Base-by-base conservation (phyloP, 2,888 invertebrate genomes). In the Timema cristinae region DNA sequence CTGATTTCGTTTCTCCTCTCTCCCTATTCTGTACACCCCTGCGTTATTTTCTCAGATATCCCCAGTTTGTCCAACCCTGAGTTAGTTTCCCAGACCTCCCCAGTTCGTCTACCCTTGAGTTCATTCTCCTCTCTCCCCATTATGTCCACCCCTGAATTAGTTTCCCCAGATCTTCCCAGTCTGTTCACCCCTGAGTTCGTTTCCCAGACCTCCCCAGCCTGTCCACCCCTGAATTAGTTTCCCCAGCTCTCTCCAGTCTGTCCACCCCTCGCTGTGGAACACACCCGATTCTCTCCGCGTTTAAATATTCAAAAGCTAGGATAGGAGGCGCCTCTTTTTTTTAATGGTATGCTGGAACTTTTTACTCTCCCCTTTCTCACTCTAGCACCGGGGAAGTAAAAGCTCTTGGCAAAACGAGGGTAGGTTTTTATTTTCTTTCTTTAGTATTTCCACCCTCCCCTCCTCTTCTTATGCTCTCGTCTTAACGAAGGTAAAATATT, bases 361-460 rank as follows among this genome's bases (percentile, higher is more conserved):
- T 51, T 16, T 47, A 32, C 50, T 50, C 48, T 15, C 69, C 50
- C 51, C 68, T 72, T 68, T 68, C 71, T 73, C 68, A 48, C 63
- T 67, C 66, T 67, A 50, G 67, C 50, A 80, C 79, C 78, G 79
- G 79, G 71, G 78, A 77, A 80, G 80, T 79, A 32, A 32, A 79
- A 78, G 78, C 77, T 75, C 77, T 77, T 76, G 77, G 77, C 77
- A 71, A 68, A 73, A 70, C 69, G 71, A 69, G 76, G 76, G 77
- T 77, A 70, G 72, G 72, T 50, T 68, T 68, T 32, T 32, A 32
- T 32, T 32, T 32, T 32, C 32, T 32, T 32, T 32, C 32, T 32
- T 32, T 32, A 32, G 2, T 32, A 32, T 32, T 32, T 32, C 4
- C 71, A 72, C 66, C 32, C 72, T 71, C 70, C 13, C 74, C 59